Evolutionary conservation across 2,888 invertebrate species (phyloP).

Genomic region (Ophonus ardosiacus): DNA sequence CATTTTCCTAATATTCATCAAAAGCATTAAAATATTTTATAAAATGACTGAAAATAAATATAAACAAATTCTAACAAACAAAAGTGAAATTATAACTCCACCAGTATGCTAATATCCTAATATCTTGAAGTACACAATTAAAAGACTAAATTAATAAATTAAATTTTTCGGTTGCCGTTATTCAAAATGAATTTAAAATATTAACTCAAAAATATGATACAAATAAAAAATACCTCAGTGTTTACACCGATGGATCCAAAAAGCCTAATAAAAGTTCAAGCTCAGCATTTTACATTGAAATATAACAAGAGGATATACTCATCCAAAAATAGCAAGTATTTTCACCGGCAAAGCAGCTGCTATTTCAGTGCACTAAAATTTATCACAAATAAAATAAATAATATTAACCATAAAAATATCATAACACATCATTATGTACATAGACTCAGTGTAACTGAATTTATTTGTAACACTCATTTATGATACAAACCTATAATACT

Average conservation of each 20-base stretch:
- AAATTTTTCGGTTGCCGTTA: neutral
- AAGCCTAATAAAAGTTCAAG: neutral
- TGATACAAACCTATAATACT: neutral
- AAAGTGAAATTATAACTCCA: too few species aligned
- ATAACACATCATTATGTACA: neutral
- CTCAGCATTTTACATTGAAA: neutral
- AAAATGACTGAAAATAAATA: neutral
- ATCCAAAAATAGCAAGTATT: neutral
- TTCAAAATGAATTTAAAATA: neutral
- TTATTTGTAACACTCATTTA: neutral
- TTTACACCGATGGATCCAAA: neutral
- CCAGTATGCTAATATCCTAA: neutral
- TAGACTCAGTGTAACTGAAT: neutral
- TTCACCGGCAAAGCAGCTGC: neutral
- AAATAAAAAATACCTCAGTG: too few species aligned
- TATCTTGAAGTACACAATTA: neutral
- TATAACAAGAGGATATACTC: neutral
- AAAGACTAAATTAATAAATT: neutral
- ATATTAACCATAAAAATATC: neutral
- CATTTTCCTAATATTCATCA: neutral
- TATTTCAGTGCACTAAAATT: neutral
- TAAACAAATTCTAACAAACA: neutral
- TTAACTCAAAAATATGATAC: neutral
- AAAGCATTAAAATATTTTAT: neutral
- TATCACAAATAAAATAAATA: neutral